Conservation (phyloP, 2,888 invertebrate species). For the Trichogramma dendrolimi region DNA sequence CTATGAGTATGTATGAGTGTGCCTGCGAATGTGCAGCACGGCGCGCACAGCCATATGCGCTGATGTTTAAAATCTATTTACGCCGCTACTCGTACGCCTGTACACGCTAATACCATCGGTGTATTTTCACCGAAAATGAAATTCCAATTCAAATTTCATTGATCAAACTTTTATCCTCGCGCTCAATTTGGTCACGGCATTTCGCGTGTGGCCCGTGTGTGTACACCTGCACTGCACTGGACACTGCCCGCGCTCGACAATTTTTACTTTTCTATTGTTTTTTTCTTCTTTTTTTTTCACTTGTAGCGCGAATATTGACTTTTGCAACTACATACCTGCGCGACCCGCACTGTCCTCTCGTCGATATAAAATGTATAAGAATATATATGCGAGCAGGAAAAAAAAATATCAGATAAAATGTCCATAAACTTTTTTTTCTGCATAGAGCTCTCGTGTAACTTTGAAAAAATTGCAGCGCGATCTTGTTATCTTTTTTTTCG, state of each 20-base stretch:
- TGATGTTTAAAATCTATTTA: constrained; percentile 23
- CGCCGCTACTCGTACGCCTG: constrained; percentile 9
- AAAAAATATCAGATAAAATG: too few species aligned
- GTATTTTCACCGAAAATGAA: constrained; percentile 19
- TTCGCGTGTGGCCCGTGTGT: background rate
- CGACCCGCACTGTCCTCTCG: too few species aligned
- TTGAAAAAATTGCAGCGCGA: too few species aligned
- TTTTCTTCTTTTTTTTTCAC: constrained; percentile 3
- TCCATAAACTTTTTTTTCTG: too few species aligned
- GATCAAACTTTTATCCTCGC: constrained; percentile 20
- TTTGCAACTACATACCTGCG: too few species aligned
- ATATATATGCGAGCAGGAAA: too few species aligned
- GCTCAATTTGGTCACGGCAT: too few species aligned
- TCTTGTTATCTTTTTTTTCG: too few species aligned
- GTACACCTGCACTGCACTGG: background rate
- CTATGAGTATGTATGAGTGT: background rate
- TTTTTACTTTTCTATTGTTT: background rate
- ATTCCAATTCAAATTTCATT: constrained; percentile 27
- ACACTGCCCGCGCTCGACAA: background rate
- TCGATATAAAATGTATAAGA: too few species aligned
- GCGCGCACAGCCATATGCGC: constrained; percentile 14
- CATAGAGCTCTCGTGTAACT: too few species aligned
- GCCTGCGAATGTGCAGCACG: background rate
- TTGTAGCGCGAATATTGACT: too few species aligned
- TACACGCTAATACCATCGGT: constrained; percentile 1